These are phyloP conservation scores for Drosophila colorata DNA, from an alignment of 2,888 invertebrate species.

Conservation along the genomic window DNA sequence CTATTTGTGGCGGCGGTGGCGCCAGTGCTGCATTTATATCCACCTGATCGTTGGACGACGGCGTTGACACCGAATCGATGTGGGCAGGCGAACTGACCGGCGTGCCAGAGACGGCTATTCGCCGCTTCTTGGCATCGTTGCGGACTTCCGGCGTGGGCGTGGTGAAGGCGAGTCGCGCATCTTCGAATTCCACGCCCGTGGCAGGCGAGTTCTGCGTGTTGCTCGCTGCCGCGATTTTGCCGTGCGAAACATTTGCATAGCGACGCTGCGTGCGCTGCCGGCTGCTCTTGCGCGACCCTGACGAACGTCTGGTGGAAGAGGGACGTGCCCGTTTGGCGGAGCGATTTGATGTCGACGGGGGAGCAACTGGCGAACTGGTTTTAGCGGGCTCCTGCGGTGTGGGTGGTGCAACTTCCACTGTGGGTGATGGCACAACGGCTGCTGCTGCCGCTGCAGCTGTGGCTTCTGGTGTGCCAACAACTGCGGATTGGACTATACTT, in stretches of 20 bases:
- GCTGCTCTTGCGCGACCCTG: conserved; percentile 83
- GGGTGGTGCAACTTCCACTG: background rate
- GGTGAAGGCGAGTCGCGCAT: conserved; percentile 81
- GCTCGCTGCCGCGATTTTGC: conserved; percentile 1
- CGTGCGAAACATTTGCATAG: conserved; percentile 66
- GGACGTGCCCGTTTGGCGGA: conserved; percentile 70
- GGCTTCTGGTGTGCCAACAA: conserved; percentile 3
- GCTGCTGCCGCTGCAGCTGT: background rate
- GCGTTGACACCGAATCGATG: conserved; percentile 73
- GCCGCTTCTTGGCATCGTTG: conserved; percentile 72
- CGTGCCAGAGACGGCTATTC: conserved; percentile 55
- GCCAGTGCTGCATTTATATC: conserved; percentile 69
- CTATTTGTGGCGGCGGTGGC: conserved; percentile 50
- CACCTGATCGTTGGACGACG: conserved; percentile 60
- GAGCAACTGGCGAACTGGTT: background rate
- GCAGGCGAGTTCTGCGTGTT: conserved; percentile 13
- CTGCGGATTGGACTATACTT: background rate
- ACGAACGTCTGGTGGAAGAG: conserved; percentile 85
- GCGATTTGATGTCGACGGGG: conserved; percentile 17
- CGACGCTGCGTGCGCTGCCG: conserved; percentile 83
- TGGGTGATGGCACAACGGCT: conserved; percentile 8
- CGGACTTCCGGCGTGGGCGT: conserved; percentile 74
- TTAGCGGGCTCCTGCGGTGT: background rate
- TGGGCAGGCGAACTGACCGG: conserved; percentile 75
- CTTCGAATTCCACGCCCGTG: conserved; percentile 74